A percentile compares a stretch with the other conserved stretches of the same genome.
Conservation (phyloP, 2,888 invertebrate genomes). For the Pterostichus madidus region DNA sequence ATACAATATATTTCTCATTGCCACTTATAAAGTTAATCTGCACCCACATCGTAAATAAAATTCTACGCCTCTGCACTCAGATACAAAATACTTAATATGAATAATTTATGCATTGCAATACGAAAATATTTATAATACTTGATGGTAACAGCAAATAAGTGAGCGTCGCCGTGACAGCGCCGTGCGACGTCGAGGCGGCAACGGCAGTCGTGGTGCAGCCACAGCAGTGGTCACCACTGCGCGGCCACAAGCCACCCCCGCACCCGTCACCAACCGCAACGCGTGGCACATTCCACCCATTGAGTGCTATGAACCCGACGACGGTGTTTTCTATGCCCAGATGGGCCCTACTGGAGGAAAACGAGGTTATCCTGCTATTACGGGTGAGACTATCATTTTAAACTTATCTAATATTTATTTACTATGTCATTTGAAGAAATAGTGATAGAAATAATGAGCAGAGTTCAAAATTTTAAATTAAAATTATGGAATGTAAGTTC, state of each 20-base stretch:
- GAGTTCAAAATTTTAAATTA: too few relatives aligned
- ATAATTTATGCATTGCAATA: too few relatives aligned
- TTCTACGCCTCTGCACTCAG: too few relatives aligned
- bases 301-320: constrained; percentile 92
- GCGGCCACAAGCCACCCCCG: constrained; percentile 80
- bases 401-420: too few relatives aligned
- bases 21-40: too few relatives aligned
- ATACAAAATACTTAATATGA: too few relatives aligned
- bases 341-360: constrained; percentile 96
- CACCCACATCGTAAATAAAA: too few relatives aligned
- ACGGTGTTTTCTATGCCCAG: constrained; percentile 95
- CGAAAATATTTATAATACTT: too few relatives aligned
- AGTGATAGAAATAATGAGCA: too few relatives aligned
- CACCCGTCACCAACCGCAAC: constrained; percentile 80
- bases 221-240: constrained; percentile 68
- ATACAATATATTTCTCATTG: too few relatives aligned
- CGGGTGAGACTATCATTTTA: constrained; percentile 81
- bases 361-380: constrained; percentile 93
- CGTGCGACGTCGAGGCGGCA: constrained; percentile 2
- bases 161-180: constrained; percentile 5
- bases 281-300: constrained; percentile 95
- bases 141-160: constrained; percentile 4
- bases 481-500: too few relatives aligned
- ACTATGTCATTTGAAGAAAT: too few relatives aligned
- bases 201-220: constrained; percentile 3